phyloP scores from a whole-genome alignment of 2,113 vertebrate genomes.

The Myrmophylax atrothorax region DNA sequence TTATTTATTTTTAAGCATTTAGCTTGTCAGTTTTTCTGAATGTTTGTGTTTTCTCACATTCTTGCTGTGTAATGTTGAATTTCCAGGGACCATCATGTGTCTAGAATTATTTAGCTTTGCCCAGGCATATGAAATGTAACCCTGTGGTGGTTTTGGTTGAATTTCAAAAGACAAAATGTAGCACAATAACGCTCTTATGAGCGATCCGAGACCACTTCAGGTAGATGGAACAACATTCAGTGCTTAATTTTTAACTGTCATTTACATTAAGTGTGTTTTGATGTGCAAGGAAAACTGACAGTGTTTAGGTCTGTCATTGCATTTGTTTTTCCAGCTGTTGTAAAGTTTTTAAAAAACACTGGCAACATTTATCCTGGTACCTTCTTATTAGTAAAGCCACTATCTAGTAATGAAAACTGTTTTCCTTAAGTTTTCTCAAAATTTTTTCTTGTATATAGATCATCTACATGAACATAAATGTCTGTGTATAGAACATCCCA shows the following conservation, averaged over 20 bases:
- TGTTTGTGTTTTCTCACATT: constrained; percentile 56
- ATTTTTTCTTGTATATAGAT: not conserved
- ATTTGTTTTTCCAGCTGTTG: constrained; percentile 5
- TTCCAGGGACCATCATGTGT: constrained; percentile 54
- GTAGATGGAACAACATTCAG: constrained; percentile 10
- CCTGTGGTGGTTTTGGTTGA: constrained; percentile 66
- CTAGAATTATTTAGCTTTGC: constrained; percentile 55
- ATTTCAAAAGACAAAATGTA: constrained; percentile 41
- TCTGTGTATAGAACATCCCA: not conserved
- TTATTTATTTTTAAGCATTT: constrained; percentile 30
- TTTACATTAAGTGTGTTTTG: not conserved
- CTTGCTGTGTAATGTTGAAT: constrained; percentile 48
- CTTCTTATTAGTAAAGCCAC: not conserved
- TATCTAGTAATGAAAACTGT: not conserved
- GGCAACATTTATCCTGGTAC: not conserved
- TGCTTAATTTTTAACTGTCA: constrained; percentile 15
- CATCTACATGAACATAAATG: not conserved
- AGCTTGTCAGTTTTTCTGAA: constrained; percentile 46
- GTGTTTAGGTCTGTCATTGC: not conserved
- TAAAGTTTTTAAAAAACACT: not conserved
- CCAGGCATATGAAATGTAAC: constrained; percentile 46
- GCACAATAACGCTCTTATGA: constrained; percentile 31
- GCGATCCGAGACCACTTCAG: not conserved
- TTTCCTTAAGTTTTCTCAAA: not conserved
- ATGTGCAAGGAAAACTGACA: not conserved